These are phyloP conservation scores for Galago senegalensis DNA, from an alignment of 2,797 vertebrate genomes.

Conservation along the genomic window DNA sequence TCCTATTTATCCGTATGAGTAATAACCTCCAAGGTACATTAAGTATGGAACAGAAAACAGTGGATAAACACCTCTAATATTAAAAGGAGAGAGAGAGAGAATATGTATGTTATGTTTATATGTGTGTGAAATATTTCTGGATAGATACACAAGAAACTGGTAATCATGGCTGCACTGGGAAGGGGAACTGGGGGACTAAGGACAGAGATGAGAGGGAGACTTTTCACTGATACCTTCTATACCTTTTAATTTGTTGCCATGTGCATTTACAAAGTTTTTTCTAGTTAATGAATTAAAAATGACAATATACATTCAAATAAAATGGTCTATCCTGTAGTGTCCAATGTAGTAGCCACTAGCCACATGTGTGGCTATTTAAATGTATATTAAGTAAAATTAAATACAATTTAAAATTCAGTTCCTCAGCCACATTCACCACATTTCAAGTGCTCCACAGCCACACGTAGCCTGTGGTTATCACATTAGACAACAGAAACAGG, in stretches of 20 bases:
- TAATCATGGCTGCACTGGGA: not conserved
- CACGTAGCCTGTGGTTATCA: not conserved
- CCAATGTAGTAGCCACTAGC: not conserved
- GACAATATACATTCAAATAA: not conserved
- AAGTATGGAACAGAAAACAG: not conserved
- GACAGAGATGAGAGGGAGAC: not conserved
- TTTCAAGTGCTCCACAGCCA: not conserved
- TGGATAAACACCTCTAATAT: not conserved
- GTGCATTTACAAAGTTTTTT: not conserved
- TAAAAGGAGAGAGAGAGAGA: not conserved
- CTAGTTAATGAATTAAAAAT: not conserved
- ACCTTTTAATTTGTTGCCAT: not conserved
- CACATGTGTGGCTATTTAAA: not conserved
- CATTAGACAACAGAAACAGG: not conserved
- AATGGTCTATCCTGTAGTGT: not conserved
- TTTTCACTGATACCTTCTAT: not conserved
- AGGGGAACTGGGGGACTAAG: not conserved
- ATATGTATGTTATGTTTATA: not conserved
- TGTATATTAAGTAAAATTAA: conserved; percentile 11
- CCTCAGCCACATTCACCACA: not conserved
- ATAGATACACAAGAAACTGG: not conserved
- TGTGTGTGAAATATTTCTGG: not conserved
- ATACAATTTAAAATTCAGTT: not conserved
- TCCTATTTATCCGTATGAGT: not conserved
- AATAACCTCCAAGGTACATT: not conserved